Evolutionary conservation across 2,888 invertebrate genomes (phyloP).

Genomic region (Trachelus stipa): DNA sequence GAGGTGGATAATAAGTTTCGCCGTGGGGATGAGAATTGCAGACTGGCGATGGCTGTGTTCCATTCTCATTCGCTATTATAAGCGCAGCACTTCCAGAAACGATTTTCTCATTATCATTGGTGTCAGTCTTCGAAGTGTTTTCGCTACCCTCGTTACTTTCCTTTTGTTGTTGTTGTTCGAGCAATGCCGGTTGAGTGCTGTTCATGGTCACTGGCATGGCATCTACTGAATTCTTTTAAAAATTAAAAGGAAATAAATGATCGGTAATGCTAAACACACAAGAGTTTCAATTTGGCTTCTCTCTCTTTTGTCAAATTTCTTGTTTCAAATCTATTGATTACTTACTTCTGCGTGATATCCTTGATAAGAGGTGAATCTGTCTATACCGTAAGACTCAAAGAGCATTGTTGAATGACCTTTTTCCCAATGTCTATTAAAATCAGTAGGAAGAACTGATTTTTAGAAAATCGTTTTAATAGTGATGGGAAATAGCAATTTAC

Average conservation of each 20-base stretch:
- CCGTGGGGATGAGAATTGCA: slow-evolving; percentile 21
- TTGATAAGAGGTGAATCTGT: slow-evolving; percentile 25
- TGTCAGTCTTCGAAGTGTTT: too few species aligned
- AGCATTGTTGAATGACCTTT: slow-evolving; percentile 12
- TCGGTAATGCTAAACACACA: neutral
- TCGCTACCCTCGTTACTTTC: neutral
- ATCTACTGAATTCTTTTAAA: slow-evolving; percentile 30
- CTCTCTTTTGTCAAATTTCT: neutral
- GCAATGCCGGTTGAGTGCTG: slow-evolving; percentile 25
- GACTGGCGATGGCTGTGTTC: slow-evolving; percentile 26
- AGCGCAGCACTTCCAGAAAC: too few species aligned
- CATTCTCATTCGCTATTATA: slow-evolving; percentile 18
- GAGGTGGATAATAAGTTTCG: slow-evolving; percentile 29
- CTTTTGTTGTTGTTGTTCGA: slow-evolving; percentile 18
- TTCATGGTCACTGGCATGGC: slow-evolving; percentile 39
- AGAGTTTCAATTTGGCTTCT: neutral
- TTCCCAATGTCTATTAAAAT: slow-evolving; percentile 16
- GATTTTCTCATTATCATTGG: too few species aligned
- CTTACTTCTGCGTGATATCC: slow-evolving; percentile 31
- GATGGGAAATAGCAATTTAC: slow-evolving; percentile 25
- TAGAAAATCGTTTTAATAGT: too few species aligned
- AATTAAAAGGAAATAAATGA: neutral
- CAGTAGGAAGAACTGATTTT: neutral
- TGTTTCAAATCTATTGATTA: neutral
- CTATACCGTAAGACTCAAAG: slow-evolving; percentile 32